phyloP scores from a whole-genome alignment of 2,113 vertebrate genomes.

The Shinisaurus crocodilurus region DNA sequence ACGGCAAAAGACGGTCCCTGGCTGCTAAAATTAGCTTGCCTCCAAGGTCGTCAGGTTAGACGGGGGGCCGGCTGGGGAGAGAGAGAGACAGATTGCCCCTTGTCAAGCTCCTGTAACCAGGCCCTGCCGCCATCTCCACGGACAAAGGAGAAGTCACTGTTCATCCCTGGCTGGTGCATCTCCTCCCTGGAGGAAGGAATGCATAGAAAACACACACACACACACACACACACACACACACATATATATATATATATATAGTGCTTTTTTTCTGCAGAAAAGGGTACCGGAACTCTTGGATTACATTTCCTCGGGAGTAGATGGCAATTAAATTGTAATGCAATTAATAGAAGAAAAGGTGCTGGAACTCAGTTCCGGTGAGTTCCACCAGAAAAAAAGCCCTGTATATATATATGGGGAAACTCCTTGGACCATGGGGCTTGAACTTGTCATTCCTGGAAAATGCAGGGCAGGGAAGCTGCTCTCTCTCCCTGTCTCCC shows the following conservation, averaged over 20 bases:
- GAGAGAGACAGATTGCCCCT: not conserved
- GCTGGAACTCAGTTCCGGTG: too few species aligned
- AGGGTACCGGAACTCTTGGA: too few species aligned
- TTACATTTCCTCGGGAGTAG: too few species aligned
- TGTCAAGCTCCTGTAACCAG: not conserved
- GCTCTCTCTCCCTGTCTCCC: not conserved
- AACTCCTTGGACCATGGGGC: not conserved
- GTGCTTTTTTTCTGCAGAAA: too few species aligned
- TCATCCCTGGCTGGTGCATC: not conserved
- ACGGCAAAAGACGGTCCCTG: not conserved
- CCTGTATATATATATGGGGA: not conserved
- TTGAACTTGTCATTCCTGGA: not conserved
- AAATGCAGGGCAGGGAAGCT: not conserved
- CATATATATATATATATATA: not conserved
- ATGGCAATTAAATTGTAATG: too few species aligned
- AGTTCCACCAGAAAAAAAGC: too few species aligned
- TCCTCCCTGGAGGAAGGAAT: not conserved
- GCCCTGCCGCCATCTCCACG: not conserved
- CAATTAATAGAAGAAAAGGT: too few species aligned
- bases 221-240: not conserved
- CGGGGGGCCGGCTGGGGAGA: not conserved
- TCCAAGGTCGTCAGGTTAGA: not conserved
- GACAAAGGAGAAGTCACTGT: not conserved
- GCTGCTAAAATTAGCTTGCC: slow-evolving; percentile 47
- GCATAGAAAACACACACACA: too few species aligned